These are phyloP conservation scores for Apaloderma vittatum DNA, from an alignment of 2,113 vertebrate species.

Conservation along the genomic window DNA sequence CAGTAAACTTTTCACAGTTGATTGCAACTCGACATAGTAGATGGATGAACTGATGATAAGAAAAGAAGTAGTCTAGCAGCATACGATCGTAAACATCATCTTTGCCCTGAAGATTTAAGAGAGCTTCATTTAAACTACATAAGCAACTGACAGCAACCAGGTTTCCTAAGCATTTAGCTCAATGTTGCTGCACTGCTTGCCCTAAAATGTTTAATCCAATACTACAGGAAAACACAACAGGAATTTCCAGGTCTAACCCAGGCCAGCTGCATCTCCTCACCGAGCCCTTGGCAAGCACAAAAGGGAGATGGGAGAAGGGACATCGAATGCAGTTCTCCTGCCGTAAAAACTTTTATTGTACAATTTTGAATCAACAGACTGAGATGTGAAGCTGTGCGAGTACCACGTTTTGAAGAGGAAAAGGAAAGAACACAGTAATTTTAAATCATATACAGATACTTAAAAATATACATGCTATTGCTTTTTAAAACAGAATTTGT, in stretches of 20 bases:
- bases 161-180: neutral
- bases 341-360: neutral
- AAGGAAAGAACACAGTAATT: neutral
- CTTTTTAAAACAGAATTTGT: neutral
- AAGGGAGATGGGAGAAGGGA: neutral
- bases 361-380: neutral
- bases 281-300: neutral
- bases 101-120: slow-evolving; percentile 90
- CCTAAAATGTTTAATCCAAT: neutral
- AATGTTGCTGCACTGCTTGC: neutral
- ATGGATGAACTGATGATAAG: slow-evolving; percentile 99
- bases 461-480: neutral
- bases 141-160: neutral
- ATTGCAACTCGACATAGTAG: slow-evolving; percentile 97
- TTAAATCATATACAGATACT: neutral
- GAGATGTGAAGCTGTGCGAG: neutral
- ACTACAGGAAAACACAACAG: neutral
- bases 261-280: neutral
- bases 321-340: neutral
- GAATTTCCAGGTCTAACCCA: neutral
- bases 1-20: slow-evolving; percentile 99
- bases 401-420: neutral
- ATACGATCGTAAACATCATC: slow-evolving; percentile 98
- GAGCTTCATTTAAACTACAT: slow-evolving; percentile 39
- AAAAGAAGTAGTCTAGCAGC: slow-evolving; percentile 98